Evolutionary conservation across 2,888 invertebrate species (phyloP).

Genomic region (Prosapia bicincta): DNA sequence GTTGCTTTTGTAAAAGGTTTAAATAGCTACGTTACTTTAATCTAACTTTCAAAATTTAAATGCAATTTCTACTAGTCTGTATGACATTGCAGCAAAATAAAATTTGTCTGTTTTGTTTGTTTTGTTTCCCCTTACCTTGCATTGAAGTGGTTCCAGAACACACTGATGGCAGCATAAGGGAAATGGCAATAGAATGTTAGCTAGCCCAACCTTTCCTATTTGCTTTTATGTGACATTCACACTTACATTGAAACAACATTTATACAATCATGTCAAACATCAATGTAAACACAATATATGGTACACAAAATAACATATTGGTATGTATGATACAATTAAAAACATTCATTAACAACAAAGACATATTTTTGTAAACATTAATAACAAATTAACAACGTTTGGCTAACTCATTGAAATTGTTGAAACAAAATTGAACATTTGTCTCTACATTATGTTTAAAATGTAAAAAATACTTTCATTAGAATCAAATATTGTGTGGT

Average conservation of each 20-base stretch:
- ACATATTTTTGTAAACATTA: not conserved
- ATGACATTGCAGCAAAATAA: not conserved
- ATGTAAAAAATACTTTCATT: no score
- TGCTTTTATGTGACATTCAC: not conserved
- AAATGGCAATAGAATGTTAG: conserved; percentile 32
- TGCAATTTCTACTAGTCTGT: not conserved
- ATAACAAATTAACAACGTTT: not conserved
- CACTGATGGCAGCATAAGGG: conserved; percentile 60
- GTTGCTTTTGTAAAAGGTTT: not conserved
- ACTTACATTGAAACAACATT: not conserved
- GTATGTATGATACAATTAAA: not conserved
- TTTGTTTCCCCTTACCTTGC: conserved; percentile 76
- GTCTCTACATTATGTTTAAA: no score
- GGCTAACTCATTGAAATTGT: not conserved
- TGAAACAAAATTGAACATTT: not conserved
- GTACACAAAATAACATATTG: not conserved
- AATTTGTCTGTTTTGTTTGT: not conserved
- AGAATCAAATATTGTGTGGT: no score
- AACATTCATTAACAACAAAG: not conserved
- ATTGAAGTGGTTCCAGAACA: conserved; percentile 99
- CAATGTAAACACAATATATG: not conserved
- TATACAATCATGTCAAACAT: not conserved
- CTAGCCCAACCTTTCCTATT: conserved; percentile 8
- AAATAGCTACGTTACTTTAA: conserved; percentile 9
- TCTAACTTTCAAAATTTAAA: not conserved